Conservation (phyloP, 2,113 vertebrate species). For the Proterorhinus semilunaris region DNA sequence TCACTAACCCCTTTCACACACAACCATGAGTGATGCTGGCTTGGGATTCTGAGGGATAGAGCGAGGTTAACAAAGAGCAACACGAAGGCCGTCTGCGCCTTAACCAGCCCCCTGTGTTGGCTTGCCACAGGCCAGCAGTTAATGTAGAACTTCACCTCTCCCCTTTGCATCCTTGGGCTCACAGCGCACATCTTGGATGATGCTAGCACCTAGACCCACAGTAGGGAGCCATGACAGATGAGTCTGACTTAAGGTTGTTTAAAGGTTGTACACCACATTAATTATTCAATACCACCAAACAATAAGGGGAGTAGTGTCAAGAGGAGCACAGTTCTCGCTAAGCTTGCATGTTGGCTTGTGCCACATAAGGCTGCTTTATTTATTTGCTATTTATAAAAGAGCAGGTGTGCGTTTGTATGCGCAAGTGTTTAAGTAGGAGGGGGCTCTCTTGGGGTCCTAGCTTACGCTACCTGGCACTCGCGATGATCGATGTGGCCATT, state of each 20-base stretch:
- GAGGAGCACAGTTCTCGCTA: slow-evolving; percentile 49
- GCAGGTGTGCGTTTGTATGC: slow-evolving; percentile 39
- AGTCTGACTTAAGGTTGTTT: slow-evolving; percentile 74
- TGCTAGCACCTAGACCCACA: slow-evolving; percentile 47
- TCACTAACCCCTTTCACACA: slow-evolving; percentile 51
- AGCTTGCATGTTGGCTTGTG: slow-evolving; percentile 43
- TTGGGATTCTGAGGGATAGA: slow-evolving; percentile 46
- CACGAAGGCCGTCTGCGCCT: slow-evolving; percentile 40
- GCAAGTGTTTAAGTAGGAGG: slow-evolving; percentile 49
- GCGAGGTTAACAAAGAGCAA: slow-evolving; percentile 51
- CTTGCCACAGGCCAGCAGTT: slow-evolving; percentile 68
- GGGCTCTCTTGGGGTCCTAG: slow-evolving; percentile 43
- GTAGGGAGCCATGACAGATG: slow-evolving; percentile 70
- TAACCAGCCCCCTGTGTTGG: slow-evolving; percentile 37
- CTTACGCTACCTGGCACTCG: slow-evolving; percentile 58
- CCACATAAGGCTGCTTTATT: slow-evolving; percentile 57
- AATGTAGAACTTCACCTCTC: slow-evolving; percentile 71
- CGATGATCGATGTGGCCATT: slow-evolving; percentile 75
- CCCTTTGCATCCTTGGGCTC: slow-evolving; percentile 47
- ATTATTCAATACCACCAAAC: slow-evolving; percentile 69
- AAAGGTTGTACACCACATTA: slow-evolving; percentile 77
- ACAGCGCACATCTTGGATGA: slow-evolving; percentile 45
- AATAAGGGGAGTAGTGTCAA: slow-evolving; percentile 54
- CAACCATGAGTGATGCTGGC: slow-evolving; percentile 63
- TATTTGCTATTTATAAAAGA: slow-evolving; percentile 60